These are phyloP conservation scores for Lontra canadensis DNA, from an alignment of 2,113 vertebrate genomes.

Conservation along the genomic window DNA sequence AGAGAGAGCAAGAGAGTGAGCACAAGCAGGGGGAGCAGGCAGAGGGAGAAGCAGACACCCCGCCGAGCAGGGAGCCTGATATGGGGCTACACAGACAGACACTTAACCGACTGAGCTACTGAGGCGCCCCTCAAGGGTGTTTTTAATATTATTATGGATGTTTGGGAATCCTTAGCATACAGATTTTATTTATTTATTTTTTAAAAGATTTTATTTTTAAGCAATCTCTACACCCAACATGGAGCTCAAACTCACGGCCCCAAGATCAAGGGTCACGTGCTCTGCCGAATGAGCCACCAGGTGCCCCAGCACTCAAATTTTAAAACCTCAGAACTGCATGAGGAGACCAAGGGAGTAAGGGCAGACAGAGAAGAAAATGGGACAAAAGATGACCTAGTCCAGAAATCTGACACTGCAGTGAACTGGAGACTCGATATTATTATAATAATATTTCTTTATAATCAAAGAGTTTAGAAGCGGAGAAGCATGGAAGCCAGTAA, in stretches of 20 bases:
- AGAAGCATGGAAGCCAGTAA: background rate
- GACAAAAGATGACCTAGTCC: background rate
- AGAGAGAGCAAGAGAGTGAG: too few relatives aligned
- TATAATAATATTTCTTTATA: background rate
- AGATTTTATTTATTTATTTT: too few relatives aligned
- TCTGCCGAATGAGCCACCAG: background rate
- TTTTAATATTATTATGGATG: too few relatives aligned
- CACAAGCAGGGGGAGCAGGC: too few relatives aligned
- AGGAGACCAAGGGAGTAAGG: background rate
- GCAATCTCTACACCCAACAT: too few relatives aligned
- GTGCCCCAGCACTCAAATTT: background rate
- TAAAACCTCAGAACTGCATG: background rate
- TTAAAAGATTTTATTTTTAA: too few relatives aligned
- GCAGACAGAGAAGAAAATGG: background rate
- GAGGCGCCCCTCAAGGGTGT: too few relatives aligned
- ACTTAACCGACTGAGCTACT: too few relatives aligned
- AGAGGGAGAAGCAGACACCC: too few relatives aligned
- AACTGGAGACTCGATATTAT: background rate
- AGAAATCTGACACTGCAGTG: background rate
- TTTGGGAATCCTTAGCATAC: too few relatives aligned
- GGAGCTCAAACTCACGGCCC: background rate
- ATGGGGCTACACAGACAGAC: too few relatives aligned
- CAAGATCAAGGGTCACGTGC: background rate
- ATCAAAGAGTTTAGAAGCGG: background rate
- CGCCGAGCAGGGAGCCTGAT: too few relatives aligned